phyloP scores from a whole-genome alignment of 2,888 invertebrate species.

The Tiphia femorata region DNA sequence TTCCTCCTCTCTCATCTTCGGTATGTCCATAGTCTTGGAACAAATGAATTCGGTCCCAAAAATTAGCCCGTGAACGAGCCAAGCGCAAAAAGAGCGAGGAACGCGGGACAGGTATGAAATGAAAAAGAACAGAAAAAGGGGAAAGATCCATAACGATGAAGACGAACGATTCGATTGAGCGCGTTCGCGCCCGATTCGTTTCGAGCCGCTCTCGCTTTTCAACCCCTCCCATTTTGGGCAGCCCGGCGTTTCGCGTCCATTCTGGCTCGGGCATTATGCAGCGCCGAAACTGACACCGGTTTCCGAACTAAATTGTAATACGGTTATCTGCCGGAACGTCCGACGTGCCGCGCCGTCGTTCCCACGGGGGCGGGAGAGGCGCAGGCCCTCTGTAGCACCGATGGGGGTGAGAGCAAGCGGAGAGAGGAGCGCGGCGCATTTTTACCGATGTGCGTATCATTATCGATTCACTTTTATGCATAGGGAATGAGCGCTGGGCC shows the following conservation, averaged over 20 bases:
- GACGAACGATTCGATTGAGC: too few species aligned
- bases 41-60: too few species aligned
- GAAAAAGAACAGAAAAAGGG: too few species aligned
- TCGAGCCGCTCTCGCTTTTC: background rate
- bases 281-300: constrained; percentile 51
- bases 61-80: too few species aligned
- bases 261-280: constrained; percentile 41
- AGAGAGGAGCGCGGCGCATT: constrained; percentile 41
- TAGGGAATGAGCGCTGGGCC: constrained; percentile 38
- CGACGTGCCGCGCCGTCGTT: constrained; percentile 56
- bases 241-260: constrained; percentile 8
- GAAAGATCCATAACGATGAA: too few species aligned
- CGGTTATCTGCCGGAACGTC: constrained; percentile 60
- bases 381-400: background rate
- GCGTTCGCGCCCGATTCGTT: too few species aligned
- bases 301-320: constrained; percentile 57
- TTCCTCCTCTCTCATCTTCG: too few species aligned
- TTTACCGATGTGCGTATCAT: constrained; percentile 61
- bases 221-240: background rate
- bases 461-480: constrained; percentile 59
- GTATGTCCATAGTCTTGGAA: too few species aligned
- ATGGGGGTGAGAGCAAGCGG: background rate
- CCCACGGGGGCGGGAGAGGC: constrained; percentile 42
- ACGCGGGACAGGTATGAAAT: too few species aligned
- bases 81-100: too few species aligned